These are phyloP conservation scores for Casuarius casuarius DNA, from an alignment of 2,113 vertebrate genomes.

Conservation along the genomic window DNA sequence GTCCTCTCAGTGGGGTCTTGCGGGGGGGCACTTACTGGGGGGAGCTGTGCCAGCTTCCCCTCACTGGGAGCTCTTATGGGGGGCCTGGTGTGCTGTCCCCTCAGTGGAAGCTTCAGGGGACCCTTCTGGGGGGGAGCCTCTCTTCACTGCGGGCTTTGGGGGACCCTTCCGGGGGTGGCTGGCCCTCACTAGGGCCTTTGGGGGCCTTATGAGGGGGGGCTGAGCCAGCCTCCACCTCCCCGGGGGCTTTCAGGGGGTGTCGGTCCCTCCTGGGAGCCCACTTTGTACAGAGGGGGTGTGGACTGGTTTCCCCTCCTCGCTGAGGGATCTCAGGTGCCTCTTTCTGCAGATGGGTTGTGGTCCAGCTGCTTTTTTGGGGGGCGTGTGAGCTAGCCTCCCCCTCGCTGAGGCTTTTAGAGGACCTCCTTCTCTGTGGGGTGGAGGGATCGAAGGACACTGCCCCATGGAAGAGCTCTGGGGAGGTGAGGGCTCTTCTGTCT, in stretches of 20 bases:
- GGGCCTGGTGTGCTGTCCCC: neutral
- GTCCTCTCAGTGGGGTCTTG: neutral
- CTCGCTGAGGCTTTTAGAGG: too few species aligned
- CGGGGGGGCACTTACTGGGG: too few species aligned
- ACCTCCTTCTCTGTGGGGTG: neutral
- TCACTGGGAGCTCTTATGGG: neutral
- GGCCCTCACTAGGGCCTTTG: too few species aligned
- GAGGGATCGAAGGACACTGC: neutral
- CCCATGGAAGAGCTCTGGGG: too few species aligned
- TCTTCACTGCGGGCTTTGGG: neutral
- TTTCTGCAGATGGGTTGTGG: too few species aligned
- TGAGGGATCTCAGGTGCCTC: neutral
- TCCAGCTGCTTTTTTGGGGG: too few species aligned
- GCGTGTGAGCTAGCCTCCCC: too few species aligned
- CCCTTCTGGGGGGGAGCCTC: neutral
- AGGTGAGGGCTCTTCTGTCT: too few species aligned
- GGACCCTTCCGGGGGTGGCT: neutral
- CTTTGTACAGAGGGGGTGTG: neutral
- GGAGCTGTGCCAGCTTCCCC: neutral
- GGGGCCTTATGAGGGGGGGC: neutral
- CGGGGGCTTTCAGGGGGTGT: too few species aligned
- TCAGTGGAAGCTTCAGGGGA: neutral
- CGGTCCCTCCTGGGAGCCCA: neutral
- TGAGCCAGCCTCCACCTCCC: too few species aligned
- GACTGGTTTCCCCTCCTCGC: accelerated